A percentile compares a stretch with the other conserved stretches of the same genome.
These are phyloP conservation scores for Drosophila novamexicana DNA, from an alignment of 1,140 invertebrate genomes.

Conservation along the genomic window DNA sequence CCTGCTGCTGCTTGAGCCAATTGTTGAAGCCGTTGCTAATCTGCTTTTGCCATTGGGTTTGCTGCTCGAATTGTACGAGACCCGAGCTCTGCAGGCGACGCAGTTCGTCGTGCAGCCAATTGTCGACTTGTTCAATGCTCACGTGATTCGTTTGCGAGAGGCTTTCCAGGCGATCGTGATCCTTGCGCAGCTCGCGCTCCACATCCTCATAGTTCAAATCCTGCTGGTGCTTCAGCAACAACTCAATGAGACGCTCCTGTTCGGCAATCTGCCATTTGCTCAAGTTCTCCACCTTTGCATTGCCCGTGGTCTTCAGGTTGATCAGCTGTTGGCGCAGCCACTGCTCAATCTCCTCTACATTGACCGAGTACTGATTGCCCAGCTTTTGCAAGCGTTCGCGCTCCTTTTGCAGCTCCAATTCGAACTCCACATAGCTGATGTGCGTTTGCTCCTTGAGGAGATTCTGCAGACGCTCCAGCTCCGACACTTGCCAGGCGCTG, in stretches of 20 bases:
- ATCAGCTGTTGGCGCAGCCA: slow-evolving; percentile 78
- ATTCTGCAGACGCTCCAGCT: slow-evolving; percentile 68
- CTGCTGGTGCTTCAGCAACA: slow-evolving; percentile 73
- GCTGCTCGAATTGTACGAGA: slow-evolving; percentile 67
- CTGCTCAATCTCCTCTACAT: slow-evolving; percentile 72
- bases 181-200: slow-evolving; percentile 64
- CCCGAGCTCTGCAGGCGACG: slow-evolving; percentile 69
- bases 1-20: slow-evolving; percentile 70
- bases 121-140: slow-evolving; percentile 73
- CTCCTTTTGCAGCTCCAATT: slow-evolving; percentile 74
- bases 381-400: slow-evolving; percentile 62
- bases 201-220: slow-evolving; percentile 66
- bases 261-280: slow-evolving; percentile 76
- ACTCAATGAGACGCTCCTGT: slow-evolving; percentile 71
- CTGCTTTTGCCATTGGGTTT: slow-evolving; percentile 72
- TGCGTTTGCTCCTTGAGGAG: slow-evolving; percentile 70
- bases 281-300: slow-evolving; percentile 70
- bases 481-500: slow-evolving; percentile 69
- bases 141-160: slow-evolving; percentile 73
- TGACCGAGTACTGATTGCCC: slow-evolving; percentile 75
- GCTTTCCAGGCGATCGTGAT: slow-evolving; percentile 60
- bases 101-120: slow-evolving; percentile 73
- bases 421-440: slow-evolving; percentile 74
- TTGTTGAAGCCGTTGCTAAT: slow-evolving; percentile 67
- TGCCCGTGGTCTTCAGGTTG: slow-evolving; percentile 69